Base-by-base conservation (phyloP, 2,888 invertebrate genomes). In the Hyposoter dolosus region DNA sequence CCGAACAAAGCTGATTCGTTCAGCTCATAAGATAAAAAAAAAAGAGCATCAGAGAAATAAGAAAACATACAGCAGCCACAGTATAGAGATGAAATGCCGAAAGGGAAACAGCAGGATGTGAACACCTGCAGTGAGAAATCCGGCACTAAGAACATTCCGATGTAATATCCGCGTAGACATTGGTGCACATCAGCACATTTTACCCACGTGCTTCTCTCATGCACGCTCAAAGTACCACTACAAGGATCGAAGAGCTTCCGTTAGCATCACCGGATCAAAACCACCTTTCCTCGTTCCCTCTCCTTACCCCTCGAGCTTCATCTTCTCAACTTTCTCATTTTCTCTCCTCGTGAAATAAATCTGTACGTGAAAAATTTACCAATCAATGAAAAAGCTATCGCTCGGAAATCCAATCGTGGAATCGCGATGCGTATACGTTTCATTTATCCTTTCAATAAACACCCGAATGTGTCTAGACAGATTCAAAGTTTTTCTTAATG, bases 351-450 rank as follows among this genome's bases (percentile, higher is more conserved):
- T 35, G 63, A 69, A n/a, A 63, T 69, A 63, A 45, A 60, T 60
- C n/a, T 40, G 47, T 40, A 77, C 76, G 82, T 77, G 82, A 82
- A 68, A 69, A 77, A 76, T 77, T 47, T 82, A 71, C 69, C 50
- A 76, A 82, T 69, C 47, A 50, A 45, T 43, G 60, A 63, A 60
- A 74, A 10, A 69, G 56, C 68, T 23, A 43, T 19, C 19, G 10
- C 50, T 50, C 10, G 10, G 53, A 45, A 4, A 45, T 40, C 40
- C 63, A 63, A 82, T 76, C 56, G 60, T 63, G 76, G 63, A 4
- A 28, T 56, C 47, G 32, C 69, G 60, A 63, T 15, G 32, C 69
- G 60, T 32, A 28, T 40, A 47, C 43, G 45, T 75, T 76, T 47
- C 50, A 69, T 82, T 76, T 47, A 35, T 60, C 63, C 56, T 75